Conservation (phyloP, 2,888 invertebrate genomes). For the Drosophila hamatofila region DNA sequence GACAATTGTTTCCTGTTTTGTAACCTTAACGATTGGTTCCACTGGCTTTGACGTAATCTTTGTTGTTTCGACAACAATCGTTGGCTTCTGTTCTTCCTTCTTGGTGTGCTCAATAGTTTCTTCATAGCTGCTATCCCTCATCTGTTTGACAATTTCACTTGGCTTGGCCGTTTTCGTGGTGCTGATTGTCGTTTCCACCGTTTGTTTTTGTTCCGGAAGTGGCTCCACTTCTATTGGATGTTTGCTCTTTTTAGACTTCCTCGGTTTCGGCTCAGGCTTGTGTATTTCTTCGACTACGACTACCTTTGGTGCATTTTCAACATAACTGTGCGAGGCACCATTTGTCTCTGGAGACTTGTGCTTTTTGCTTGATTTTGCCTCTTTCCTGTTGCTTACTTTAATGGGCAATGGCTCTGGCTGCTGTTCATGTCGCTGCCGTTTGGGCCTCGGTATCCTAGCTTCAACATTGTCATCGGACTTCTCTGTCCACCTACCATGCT, state of each 20-base stretch:
- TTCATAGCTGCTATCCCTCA: neutral
- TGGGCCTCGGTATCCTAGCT: conserved; percentile 42
- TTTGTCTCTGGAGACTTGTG: conserved; percentile 63
- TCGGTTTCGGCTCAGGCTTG: conserved; percentile 63
- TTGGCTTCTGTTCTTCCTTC: conserved; percentile 34
- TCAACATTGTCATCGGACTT: conserved; percentile 76
- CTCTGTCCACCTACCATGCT: conserved; percentile 51
- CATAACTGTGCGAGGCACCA: conserved; percentile 43
- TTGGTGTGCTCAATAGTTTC: conserved; percentile 15
- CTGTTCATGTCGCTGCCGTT: conserved; percentile 64
- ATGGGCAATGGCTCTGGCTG: conserved; percentile 70
- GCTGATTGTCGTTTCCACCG: conserved; percentile 17
- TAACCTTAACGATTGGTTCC: conserved; percentile 23
- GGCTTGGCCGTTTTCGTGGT: conserved; percentile 16
- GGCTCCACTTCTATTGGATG: conserved; percentile 41
- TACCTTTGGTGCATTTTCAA: conserved; percentile 27
- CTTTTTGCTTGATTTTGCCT: conserved; percentile 45
- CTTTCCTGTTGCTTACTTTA: conserved; percentile 65
- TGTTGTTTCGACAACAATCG: conserved; percentile 17
- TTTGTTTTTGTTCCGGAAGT: conserved; percentile 12
- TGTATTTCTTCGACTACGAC: conserved; percentile 37
- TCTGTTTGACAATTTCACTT: conserved; percentile 17
- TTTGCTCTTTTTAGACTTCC: conserved; percentile 64
- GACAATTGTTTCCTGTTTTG: conserved; percentile 9
- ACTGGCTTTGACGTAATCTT: conserved; percentile 1